A percentile compares a stretch with the other conserved stretches of the same genome.
phyloP scores from a whole-genome alignment of 2,113 vertebrate genomes.

The Chrysochloris asiatica region DNA sequence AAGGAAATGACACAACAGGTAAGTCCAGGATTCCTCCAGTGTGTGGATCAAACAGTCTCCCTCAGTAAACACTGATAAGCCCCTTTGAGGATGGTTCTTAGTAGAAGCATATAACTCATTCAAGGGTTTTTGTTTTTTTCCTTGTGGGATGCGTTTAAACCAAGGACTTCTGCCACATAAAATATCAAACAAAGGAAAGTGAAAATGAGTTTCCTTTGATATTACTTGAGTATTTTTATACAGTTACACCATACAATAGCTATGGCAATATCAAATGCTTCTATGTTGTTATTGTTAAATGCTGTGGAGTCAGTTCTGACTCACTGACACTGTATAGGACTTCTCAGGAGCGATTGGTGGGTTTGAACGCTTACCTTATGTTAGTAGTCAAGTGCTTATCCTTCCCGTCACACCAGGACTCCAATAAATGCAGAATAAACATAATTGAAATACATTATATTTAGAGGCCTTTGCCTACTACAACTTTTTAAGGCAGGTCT shows the following conservation, averaged over 20 bases:
- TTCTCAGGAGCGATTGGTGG: no score
- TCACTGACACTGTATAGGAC: no score
- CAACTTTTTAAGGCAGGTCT: not conserved
- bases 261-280: not conserved
- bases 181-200: not conserved
- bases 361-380: no score
- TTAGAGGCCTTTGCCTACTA: not conserved
- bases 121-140: not conserved
- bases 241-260: not conserved
- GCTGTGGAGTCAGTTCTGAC: no score
- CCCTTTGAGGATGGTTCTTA: not conserved
- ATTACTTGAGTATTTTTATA: not conserved
- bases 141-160: not conserved
- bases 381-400: no score
- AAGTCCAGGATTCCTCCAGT: conserved; percentile 40
- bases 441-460: not conserved
- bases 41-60: not conserved
- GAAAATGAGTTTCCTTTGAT: not conserved
- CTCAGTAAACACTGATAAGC: not conserved
- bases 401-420: no score
- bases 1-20: conserved; percentile 80
- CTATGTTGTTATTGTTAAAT: no score
- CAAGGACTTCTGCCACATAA: not conserved
- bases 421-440: not conserved
- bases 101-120: not conserved